Percentiles rank a stretch among this genome's conserved stretches.
Evolutionary conservation across 2,888 invertebrate genomes (phyloP).

Genomic region (Drosophila putrida): DNA sequence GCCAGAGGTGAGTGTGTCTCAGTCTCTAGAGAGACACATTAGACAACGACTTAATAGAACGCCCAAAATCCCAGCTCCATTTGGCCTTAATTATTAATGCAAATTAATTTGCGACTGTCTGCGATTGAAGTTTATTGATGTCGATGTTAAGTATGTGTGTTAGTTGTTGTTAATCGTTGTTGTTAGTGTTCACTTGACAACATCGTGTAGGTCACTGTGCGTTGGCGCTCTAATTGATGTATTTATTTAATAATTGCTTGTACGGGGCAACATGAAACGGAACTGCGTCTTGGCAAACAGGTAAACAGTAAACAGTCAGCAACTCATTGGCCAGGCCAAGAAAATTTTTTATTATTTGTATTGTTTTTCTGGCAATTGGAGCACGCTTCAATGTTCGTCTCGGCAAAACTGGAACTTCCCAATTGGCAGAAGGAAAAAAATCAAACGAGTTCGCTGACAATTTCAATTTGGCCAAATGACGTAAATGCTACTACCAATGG

Average conservation of each 20-base stretch:
- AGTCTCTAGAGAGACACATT: neutral
- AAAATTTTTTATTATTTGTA: too few species aligned
- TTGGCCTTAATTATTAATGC: constrained; percentile 76
- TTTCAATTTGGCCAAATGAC: constrained; percentile 49
- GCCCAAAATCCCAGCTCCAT: constrained; percentile 53
- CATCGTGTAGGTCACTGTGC: constrained; percentile 74
- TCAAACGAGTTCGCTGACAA: constrained; percentile 41
- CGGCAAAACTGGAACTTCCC: constrained; percentile 51
- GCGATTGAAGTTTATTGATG: constrained; percentile 60
- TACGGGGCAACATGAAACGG: constrained; percentile 56
- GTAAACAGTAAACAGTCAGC: constrained; percentile 12
- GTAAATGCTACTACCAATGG: constrained; percentile 41
- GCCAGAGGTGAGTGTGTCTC: constrained; percentile 18
- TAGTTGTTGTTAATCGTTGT: constrained; percentile 34
- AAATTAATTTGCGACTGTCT: constrained; percentile 70
- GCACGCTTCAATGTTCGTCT: constrained; percentile 44
- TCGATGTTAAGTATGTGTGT: constrained; percentile 48
- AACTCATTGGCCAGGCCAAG: constrained; percentile 22
- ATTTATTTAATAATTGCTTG: constrained; percentile 66
- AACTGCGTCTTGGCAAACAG: constrained; percentile 54
- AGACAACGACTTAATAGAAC: constrained; percentile 64
- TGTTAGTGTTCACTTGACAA: constrained; percentile 39
- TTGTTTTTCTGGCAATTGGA: constrained; percentile 45
- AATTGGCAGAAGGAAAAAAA: constrained; percentile 25
- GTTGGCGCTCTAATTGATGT: constrained; percentile 79